Base-by-base conservation (phyloP, 2,888 invertebrate genomes). In the Drosophila hamatofila region DNA sequence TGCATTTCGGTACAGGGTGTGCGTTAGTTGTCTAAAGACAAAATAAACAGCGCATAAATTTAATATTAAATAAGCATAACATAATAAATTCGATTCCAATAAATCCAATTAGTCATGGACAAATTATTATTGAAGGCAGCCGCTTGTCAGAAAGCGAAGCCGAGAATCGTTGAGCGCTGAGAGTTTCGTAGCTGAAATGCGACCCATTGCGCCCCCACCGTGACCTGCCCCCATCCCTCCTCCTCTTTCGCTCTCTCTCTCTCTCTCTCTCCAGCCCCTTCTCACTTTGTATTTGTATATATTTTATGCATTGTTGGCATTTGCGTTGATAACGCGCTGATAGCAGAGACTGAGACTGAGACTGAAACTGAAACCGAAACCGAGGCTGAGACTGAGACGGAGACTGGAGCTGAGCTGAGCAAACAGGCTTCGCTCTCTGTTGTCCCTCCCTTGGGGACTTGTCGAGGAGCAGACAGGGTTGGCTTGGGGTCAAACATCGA, bases 81-180 rank as follows among this genome's bases (percentile, higher is more conserved):
- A 83, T 88, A 88, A 88, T 91, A 89, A 90, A 91, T 90, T 91
- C 78, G 86, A 89, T 90, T 89, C 88, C 88, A 90, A 90, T 90
- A 86, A 90, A 91, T 91, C 91, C 91, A 91, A 91, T 91, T 91
- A 91, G 91, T 91, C 83, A 86, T 88, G 91, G 88, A 77, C 90
- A 90, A 90, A 91, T 91, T 90, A 84, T 84, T 90, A 88, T 86
- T 86, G 86, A 83, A 86, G 78, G 68, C 80, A 66, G 77, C 75
- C 66, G 58, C 74, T 75, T 72, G 80, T 78, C 79, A 73, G 62
- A 72, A 51, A 41, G 46, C 57, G 30, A 65, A 33, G 42, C 30
- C 25, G 59, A 51, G 39, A 9, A 35, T 37, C 55, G 44, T 30
- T 48, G 12, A 44, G 37, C 39, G 59, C 56, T 61, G 63, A 60